Base-by-base conservation (phyloP, 2,797 vertebrate species). In the Liasis olivaceus region DNA sequence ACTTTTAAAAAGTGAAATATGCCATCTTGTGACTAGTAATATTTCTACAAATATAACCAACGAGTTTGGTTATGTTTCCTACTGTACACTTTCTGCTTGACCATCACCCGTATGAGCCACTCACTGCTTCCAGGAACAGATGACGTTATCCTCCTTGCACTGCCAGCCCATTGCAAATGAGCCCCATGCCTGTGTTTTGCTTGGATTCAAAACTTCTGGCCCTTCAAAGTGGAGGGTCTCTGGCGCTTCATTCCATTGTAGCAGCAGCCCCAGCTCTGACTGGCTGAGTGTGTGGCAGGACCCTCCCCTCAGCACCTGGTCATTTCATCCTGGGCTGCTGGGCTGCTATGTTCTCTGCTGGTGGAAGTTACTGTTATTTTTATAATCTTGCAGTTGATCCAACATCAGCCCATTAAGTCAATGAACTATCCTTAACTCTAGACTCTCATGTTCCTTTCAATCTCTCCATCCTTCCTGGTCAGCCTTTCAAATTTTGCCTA, bases 1-100 rank as follows among this genome's bases (percentile, higher is more conserved):
- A 97, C 94, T 96, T 97, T 84, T 96, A 89, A 92, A 47, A 97
- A 96, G 93, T 91, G 95, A 96, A 96, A 97, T 92, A 96, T 93
- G 93, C 93, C 96, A 95, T 94, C 95, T 93, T 77, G 93, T 94
- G 96, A 95, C 94, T 97, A 96, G 96, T 96, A 95, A 95, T 81
- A 92, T 96, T 97, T 95, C 92, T 95, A 51, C 89, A 95, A 96
- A 95, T 89, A 95, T 91, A 85, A 91, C 84, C 93, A 3, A n/a
- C 63, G 36, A 64, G 58, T 94, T 88, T 59, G 54, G 91, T 64
- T 66, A 94, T 94, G 93, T 90, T 90, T 87, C 69, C 92, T 94
- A 36, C 92, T 94, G 91, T 90, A 17, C 17, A 94, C 91, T 81
- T 81, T 81, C 72, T 81, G 72, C 24, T 47, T 24, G 20, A 47